These are phyloP conservation scores for Neomonachus schauinslandi DNA, from an alignment of 2,113 vertebrate species.

Conservation along the genomic window DNA sequence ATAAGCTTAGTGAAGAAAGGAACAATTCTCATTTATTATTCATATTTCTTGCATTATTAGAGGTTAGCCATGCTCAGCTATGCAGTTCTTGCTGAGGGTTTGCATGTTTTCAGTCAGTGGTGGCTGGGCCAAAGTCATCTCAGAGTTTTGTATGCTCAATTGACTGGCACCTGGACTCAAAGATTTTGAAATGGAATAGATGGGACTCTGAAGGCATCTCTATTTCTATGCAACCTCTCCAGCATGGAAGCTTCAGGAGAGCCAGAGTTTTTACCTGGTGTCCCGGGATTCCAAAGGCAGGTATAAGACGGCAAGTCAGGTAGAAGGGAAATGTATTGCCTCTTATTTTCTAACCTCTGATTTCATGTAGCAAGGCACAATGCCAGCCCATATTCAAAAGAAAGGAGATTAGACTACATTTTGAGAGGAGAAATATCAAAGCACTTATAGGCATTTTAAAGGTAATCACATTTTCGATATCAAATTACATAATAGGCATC, in stretches of 20 bases:
- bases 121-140: not conserved
- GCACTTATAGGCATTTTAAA: not conserved
- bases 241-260: not conserved
- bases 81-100: not conserved
- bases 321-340: not conserved
- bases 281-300: not conserved
- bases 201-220: accelerated
- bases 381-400: not conserved
- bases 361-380: not conserved
- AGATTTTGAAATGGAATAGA: not conserved
- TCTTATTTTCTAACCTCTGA: not conserved
- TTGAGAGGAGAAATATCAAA: not conserved
- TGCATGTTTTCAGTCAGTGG: not conserved
- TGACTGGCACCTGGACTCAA: not conserved
- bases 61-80: not conserved
- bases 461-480: not conserved
- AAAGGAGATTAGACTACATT: not conserved
- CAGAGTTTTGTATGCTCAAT: not conserved
- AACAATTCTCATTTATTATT: not conserved
- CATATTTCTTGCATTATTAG: not conserved
- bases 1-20: not conserved
- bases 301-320: not conserved
- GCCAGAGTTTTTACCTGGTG: not conserved
- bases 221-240: not conserved
- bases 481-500: not conserved